phyloP scores from a whole-genome alignment of 2,888 invertebrate genomes.

The Desoria tigrina region DNA sequence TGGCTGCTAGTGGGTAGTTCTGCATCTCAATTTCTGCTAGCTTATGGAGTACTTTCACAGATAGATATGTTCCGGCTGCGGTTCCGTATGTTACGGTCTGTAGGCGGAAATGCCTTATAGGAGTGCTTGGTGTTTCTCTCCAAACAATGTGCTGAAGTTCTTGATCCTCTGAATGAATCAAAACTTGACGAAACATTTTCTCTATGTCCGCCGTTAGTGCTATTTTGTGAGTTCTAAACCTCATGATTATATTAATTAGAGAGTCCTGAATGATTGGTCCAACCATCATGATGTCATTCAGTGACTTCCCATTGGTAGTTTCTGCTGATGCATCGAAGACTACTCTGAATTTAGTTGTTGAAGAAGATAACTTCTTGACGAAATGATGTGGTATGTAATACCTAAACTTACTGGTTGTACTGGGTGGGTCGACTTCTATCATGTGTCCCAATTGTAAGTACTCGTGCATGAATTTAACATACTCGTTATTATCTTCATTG shows the following conservation, averaged over 20 bases:
- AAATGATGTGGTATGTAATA: constrained; percentile 26
- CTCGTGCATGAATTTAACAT: constrained; percentile 49
- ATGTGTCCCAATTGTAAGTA: constrained; percentile 50
- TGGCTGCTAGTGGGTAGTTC: constrained; percentile 30
- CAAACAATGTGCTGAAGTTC: constrained; percentile 56
- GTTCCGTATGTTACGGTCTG: constrained; percentile 55
- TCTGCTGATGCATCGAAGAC: constrained; percentile 25
- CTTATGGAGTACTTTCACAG: constrained; percentile 52
- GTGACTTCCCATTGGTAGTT: constrained; percentile 1
- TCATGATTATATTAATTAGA: constrained; percentile 50
- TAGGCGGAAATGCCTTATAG: constrained; percentile 43
- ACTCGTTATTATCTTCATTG: constrained; percentile 30
- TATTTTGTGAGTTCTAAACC: constrained; percentile 52
- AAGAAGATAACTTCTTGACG: neutral
- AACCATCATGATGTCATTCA: constrained; percentile 14
- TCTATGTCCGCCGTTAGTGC: constrained; percentile 54
- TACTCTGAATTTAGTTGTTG: constrained; percentile 18
- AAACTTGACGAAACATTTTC: constrained; percentile 55
- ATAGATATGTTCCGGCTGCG: constrained; percentile 53
- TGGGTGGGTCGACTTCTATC: constrained; percentile 20
- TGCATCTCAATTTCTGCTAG: constrained; percentile 48
- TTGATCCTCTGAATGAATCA: constrained; percentile 50
- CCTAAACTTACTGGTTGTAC: neutral
- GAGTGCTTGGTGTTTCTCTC: constrained; percentile 49
- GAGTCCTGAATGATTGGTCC: constrained; percentile 31